Conservation (phyloP, 2,113 vertebrate species). For the Rhea pennata region DNA sequence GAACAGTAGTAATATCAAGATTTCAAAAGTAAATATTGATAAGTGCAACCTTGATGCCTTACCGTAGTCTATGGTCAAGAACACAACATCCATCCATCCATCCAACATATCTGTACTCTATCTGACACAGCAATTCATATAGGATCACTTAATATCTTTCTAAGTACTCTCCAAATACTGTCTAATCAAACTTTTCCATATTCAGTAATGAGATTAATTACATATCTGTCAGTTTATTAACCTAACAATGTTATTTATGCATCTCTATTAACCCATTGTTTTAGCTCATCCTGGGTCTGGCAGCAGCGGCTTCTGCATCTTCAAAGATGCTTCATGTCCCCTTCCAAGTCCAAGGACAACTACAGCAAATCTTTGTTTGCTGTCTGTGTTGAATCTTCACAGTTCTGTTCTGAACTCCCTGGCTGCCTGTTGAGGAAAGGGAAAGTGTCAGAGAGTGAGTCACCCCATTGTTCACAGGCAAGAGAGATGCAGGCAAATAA, state of each 20-base stretch:
- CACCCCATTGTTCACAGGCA: neutral
- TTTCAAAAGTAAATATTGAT: neutral
- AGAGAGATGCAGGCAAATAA: neutral
- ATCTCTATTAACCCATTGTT: neutral
- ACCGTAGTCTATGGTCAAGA: neutral
- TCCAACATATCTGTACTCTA: neutral
- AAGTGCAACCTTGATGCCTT: neutral
- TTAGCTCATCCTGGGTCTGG: neutral
- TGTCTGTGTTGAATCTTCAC: neutral
- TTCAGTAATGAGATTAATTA: neutral
- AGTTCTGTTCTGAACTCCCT: neutral
- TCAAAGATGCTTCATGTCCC: neutral
- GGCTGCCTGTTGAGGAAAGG: neutral
- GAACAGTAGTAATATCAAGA: neutral
- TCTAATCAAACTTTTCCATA: neutral
- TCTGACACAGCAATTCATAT: neutral
- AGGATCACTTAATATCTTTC: neutral
- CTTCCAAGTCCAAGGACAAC: neutral
- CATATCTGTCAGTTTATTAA: neutral
- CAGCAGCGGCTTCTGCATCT: neutral
- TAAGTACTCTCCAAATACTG: neutral
- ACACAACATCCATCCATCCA: rapidly evolving
- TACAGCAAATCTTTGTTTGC: neutral
- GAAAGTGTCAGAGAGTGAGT: neutral
- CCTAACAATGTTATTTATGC: neutral